Base-by-base conservation (phyloP, 2,888 invertebrate genomes). In the Lysandra coridon region DNA sequence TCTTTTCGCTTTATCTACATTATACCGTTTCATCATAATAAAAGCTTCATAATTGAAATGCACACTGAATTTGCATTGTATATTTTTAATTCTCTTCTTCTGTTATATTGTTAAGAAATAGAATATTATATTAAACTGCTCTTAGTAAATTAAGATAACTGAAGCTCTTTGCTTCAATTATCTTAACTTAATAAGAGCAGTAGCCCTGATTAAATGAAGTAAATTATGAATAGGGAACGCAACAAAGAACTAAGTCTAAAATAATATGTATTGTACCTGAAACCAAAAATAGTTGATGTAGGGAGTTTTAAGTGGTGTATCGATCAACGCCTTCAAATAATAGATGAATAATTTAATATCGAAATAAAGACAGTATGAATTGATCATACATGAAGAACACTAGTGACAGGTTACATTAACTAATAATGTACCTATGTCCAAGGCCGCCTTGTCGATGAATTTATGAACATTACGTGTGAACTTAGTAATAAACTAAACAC, bases 1-100 rank as follows among this genome's bases (percentile, higher is more conserved):
- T 76, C 76, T 76, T 76, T 76, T 76, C 76, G 76, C 33, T 76
- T 69, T 33, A 69, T 30, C 69, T 69, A 69, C 69, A 69, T 37
- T 69, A 69, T 69, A 69, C 69, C 74, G n/a, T 74, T 74, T 74
- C 44, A 74, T 74, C 44, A n/a, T 74, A 69, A 69, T 69, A 69
- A 33, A 69, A 69, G 69, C 44, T 23, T 40, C 6, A 44, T 74
- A 74, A 74, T 73, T 73, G 40, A 73, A 73, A 73, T 73, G 40
- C 23, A 64, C 10, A 23, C 64, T 64, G 64, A 64, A 64, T 69
- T 17, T 69, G 69, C 69, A 69, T 37, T 69, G 69, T 69, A 69
- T 17, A 69, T 69, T 69, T 69, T 69, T 30, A 69, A 69, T 69
- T 30, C 30, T 64, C 17, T 69, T 69, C 69, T 33, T 69, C 33